phyloP scores from a whole-genome alignment of 1,140 invertebrate species.

The Riptortus pedestris region DNA sequence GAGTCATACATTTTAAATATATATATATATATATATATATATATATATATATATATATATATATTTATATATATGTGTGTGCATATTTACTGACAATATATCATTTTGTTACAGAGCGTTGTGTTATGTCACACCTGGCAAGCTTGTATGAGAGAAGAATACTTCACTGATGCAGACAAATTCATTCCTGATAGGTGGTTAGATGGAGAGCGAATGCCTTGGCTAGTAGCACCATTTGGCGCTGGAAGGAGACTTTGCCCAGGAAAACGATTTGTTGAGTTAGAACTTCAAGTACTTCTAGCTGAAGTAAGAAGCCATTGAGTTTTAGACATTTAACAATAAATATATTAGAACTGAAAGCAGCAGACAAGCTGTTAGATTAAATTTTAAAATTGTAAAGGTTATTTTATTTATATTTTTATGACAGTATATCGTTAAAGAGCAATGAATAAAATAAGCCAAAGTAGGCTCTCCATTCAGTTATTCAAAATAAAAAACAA shows the following conservation, averaged over 20 bases:
- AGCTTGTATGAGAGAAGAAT: conserved; percentile 62
- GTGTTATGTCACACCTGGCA: conserved; percentile 76
- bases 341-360: background rate
- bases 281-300: conserved; percentile 60
- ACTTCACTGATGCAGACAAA: conserved; percentile 61
- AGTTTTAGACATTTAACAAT: background rate
- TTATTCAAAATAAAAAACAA: no score
- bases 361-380: background rate
- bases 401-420: no score
- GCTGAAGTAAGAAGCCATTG: conserved; percentile 48
- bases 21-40: no score
- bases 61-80: no score
- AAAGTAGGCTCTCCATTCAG: no score
- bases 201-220: conserved; percentile 40
- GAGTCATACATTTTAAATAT: no score
- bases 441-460: no score
- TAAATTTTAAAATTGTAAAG: no score
- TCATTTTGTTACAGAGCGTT: conserved; percentile 53
- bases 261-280: conserved; percentile 68
- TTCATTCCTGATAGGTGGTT: conserved; percentile 79
- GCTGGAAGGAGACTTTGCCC: conserved; percentile 70
- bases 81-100: no score
- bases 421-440: no score
- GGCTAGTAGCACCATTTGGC: conserved; percentile 76
- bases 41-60: no score